Base-by-base conservation (phyloP, 2,113 vertebrate genomes). In the Apus apus region DNA sequence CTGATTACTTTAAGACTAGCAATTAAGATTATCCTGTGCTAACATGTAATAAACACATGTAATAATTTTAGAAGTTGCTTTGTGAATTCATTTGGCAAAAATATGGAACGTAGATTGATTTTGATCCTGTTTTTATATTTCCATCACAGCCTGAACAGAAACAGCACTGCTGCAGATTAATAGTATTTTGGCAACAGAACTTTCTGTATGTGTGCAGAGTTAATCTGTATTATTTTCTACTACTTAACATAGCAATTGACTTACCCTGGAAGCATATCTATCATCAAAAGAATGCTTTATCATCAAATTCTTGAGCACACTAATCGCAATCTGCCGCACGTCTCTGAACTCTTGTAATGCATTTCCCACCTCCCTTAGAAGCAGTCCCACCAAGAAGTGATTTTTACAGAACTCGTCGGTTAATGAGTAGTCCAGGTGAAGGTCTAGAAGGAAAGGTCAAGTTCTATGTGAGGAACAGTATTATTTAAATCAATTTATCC, bases 371-470 rank as follows among this genome's bases (percentile, higher is more conserved):
- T 99, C 99, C 85, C 99, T 98, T 34, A 99, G 97, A 40, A 99
- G 97, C 75, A 99, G 97, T 11, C 99, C 99, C 48, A 99, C 99
- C 97, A 99, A 96, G 97, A 99, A 99, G 97, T 99, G 99, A 97
- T 99, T 99, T 96, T 98, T 99, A 96, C 99, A 99, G 98, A 99
- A 99, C 89, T 99, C 99, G 54, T 99, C 99, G 0, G 99, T 99
- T 92, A 99, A 95, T 8, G 99, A 98, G 92, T 99, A 99, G 96
- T 99, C 99, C 93, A 99, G 98, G 88, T 99, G 99, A 58, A 99
- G 98, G 91, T 99, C 99, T 99, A 97, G 66, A 96, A 97, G 36
- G 68, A 93, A 92, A 94, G 74, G 21, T 94, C 20, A 92, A 94
- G 56, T 32, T 54, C 36, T 32, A 4, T 8, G 15, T 93, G 75